A percentile compares a stretch with the other conserved stretches of the same genome.
These are phyloP conservation scores for Zaprionus ghesquierei DNA, from an alignment of 1,140 invertebrate genomes.

Conservation along the genomic window DNA sequence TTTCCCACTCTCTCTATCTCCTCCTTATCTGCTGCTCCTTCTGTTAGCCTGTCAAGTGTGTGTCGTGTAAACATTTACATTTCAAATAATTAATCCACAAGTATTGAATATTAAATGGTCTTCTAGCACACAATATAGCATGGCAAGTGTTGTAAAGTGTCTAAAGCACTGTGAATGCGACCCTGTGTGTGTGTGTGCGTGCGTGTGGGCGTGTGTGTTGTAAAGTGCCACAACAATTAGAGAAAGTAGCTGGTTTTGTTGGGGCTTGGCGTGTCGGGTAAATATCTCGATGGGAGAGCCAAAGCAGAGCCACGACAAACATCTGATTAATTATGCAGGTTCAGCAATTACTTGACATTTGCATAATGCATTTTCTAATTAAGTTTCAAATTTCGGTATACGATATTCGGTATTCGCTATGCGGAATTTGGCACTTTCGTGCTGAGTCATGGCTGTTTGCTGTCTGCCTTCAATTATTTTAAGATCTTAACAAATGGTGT, in stretches of 20 bases:
- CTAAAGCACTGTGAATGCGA: neutral
- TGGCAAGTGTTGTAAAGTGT: conserved; percentile 11
- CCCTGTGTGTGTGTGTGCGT: no score
- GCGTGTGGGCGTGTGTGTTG: neutral
- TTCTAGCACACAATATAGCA: conserved; percentile 5
- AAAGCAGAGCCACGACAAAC: conserved; percentile 1
- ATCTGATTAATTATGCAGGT: conserved; percentile 9
- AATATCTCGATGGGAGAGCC: neutral
- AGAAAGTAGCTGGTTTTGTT: neutral
- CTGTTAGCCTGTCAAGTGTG: conserved; percentile 42
- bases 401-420: no score
- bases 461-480: neutral
- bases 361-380: conserved; percentile 13
- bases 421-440: neutral
- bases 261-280: neutral
- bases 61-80: conserved; percentile 64
- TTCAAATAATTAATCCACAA: conserved; percentile 76
- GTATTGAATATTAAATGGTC: conserved; percentile 57
- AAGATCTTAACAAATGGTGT: neutral
- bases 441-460: neutral
- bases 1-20: neutral
- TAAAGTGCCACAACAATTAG: conserved; percentile 21
- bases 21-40: conserved; percentile 7
- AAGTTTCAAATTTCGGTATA: conserved; percentile 12
- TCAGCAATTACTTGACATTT: neutral